phyloP scores from a whole-genome alignment of 2,113 vertebrate genomes.

The Pygoscelis adeliae region DNA sequence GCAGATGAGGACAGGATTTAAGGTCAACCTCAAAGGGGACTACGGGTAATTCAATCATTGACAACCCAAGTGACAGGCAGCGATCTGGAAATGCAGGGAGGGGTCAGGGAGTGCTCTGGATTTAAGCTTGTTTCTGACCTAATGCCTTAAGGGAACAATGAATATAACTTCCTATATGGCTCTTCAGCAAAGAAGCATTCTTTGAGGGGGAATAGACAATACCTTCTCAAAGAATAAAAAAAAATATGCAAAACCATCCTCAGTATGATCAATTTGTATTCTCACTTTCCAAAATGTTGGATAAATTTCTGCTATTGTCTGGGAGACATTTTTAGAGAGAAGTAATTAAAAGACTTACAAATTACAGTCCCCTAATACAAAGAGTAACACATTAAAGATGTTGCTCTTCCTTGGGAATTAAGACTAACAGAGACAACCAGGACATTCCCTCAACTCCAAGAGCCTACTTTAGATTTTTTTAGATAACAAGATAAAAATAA shows the following conservation, averaged over 20 bases:
- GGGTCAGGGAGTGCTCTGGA: not conserved
- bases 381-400: not conserved
- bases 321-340: not conserved
- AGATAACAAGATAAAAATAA: not conserved
- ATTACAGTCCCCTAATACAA: not conserved
- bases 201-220: not conserved
- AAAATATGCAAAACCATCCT: not conserved
- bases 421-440: not conserved
- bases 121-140: not conserved
- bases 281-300: not conserved
- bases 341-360: not conserved
- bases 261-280: not conserved
- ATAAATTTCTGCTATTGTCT: not conserved
- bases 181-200: not conserved
- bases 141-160: not conserved
- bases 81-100: not conserved
- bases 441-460: not conserved
- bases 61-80: too few species aligned
- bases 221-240: not conserved
- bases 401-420: not conserved
- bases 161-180: not conserved
- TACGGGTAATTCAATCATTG: accelerated
- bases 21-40: not conserved
- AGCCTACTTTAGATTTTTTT: not conserved
- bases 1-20: not conserved